Conservation (phyloP, 2,888 invertebrate species). For the Synergus gifuensis region DNA sequence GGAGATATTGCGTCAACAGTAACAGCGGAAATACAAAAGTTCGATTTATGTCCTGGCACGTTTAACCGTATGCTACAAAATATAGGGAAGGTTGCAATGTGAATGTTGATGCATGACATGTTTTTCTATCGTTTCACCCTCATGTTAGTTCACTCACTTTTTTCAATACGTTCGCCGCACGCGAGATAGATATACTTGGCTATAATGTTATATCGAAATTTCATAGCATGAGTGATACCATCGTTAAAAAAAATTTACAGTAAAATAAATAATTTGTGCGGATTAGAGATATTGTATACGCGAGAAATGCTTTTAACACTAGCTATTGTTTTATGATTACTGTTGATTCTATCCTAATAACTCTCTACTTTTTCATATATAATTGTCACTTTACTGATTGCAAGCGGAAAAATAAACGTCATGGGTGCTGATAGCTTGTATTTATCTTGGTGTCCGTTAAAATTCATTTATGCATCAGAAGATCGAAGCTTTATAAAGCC, state of each 20-base stretch:
- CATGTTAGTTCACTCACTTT: conserved; percentile 44
- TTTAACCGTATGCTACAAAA: conserved; percentile 56
- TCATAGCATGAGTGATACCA: conserved; percentile 65
- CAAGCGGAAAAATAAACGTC: too few relatives aligned
- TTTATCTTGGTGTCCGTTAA: conserved; percentile 57
- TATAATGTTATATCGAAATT: conserved; percentile 61
- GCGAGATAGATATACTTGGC: conserved; percentile 42
- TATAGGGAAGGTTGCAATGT: conserved; percentile 55
- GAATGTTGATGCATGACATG: conserved; percentile 65
- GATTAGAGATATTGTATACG: not conserved
- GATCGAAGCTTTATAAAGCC: conserved; percentile 67
- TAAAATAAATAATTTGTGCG: not conserved
- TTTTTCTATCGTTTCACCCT: conserved; percentile 48
- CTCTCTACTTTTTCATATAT: too few relatives aligned
- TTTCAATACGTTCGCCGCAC: conserved; percentile 44
- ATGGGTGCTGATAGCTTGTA: not conserved
- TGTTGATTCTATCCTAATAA: too few relatives aligned
- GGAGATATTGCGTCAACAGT: conserved; percentile 60
- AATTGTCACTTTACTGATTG: too few relatives aligned
- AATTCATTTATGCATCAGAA: conserved; percentile 67
- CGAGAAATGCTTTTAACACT: too few relatives aligned
- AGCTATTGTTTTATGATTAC: too few relatives aligned
- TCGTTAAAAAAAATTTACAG: conserved; percentile 14
- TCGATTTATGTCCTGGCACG: conserved; percentile 72
- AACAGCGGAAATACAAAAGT: conserved; percentile 73